A percentile compares a stretch with the other conserved stretches of the same genome.
Evolutionary conservation across 2,113 vertebrate species (phyloP).

Genomic region (Muntiacus muntjak): DNA sequence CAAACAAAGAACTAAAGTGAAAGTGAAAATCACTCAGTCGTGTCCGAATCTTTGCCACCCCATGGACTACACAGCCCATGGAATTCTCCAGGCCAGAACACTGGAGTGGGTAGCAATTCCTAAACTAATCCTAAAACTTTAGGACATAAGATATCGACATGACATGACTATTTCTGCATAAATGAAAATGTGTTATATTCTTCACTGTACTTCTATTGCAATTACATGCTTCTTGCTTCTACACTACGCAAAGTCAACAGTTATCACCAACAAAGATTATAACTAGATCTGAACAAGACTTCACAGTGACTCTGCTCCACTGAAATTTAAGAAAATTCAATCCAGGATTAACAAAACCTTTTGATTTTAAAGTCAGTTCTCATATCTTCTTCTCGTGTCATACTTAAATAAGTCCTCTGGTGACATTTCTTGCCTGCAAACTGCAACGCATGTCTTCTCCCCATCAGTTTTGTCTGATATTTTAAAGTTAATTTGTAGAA

Average conservation of each 20-base stretch:
- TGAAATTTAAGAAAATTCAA: conserved; percentile 23
- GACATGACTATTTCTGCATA: conserved; percentile 18
- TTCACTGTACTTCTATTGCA: conserved; percentile 11
- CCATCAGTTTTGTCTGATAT: conserved; percentile 62
- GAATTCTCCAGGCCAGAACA: not conserved
- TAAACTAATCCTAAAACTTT: conserved; percentile 40
- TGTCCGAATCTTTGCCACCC: fast-evolving
- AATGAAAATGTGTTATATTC: not conserved
- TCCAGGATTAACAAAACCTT: conserved; percentile 53
- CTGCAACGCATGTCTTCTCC: conserved; percentile 51
- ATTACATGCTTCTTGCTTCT: conserved; percentile 46
- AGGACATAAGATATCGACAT: conserved; percentile 1
- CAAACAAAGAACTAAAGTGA: conserved; percentile 46
- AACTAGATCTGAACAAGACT: conserved; percentile 33
- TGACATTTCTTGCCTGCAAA: conserved; percentile 67
- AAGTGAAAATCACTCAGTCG: fast-evolving
- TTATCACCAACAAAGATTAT: conserved; percentile 13
- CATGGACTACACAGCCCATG: not conserved
- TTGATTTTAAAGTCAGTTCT: conserved; percentile 65
- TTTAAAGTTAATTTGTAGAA: conserved; percentile 71
- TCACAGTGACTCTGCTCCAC: conserved; percentile 36
- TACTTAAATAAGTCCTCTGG: conserved; percentile 73
- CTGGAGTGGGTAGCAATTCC: not conserved
- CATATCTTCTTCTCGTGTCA: conserved; percentile 30
- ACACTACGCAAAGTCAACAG: conserved; percentile 44